phyloP scores from a whole-genome alignment of 2,888 invertebrate species.

The Drosophila quinaria region DNA sequence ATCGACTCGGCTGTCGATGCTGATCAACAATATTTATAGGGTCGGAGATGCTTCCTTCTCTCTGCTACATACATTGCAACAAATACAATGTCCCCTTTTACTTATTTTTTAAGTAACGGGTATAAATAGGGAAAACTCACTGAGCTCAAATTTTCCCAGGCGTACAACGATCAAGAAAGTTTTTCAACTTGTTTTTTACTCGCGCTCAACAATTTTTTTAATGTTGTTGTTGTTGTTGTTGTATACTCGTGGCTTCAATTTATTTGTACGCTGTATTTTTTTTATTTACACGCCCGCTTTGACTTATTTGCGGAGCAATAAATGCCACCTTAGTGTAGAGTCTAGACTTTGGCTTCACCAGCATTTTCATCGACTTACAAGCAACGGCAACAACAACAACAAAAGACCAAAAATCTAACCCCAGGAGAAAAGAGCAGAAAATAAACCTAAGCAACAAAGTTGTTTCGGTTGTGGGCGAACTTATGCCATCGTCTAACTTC shows the following conservation, averaged over 20 bases:
- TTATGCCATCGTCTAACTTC: conserved; percentile 22
- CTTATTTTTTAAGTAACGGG: no score
- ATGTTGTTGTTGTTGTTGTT: conserved; percentile 30
- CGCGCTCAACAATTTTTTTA: conserved; percentile 49
- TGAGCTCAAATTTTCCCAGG: conserved; percentile 51
- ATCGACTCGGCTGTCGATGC: no score
- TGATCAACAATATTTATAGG: no score
- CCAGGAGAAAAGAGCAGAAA: conserved; percentile 3
- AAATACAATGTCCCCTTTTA: no score
- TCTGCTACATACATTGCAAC: no score
- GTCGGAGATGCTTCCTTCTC: no score
- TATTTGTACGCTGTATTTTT: conserved; percentile 34
- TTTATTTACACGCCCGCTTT: conserved; percentile 70
- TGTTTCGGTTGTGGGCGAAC: conserved; percentile 33
- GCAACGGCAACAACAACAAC: conserved; percentile 5
- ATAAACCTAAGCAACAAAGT: conserved; percentile 32
- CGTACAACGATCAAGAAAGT: conserved; percentile 53
- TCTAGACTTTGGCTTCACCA: conserved; percentile 60
- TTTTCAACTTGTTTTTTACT: conserved; percentile 44
- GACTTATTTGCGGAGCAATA: conserved; percentile 65
- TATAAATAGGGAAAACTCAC: conserved; percentile 37
- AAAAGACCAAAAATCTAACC: conserved; percentile 1
- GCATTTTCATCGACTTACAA: conserved; percentile 26
- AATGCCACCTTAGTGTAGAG: conserved; percentile 71
- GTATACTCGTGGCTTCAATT: conserved; percentile 31